These are phyloP conservation scores for Bombus picipes DNA, from an alignment of 1,140 invertebrate genomes.

Conservation along the genomic window DNA sequence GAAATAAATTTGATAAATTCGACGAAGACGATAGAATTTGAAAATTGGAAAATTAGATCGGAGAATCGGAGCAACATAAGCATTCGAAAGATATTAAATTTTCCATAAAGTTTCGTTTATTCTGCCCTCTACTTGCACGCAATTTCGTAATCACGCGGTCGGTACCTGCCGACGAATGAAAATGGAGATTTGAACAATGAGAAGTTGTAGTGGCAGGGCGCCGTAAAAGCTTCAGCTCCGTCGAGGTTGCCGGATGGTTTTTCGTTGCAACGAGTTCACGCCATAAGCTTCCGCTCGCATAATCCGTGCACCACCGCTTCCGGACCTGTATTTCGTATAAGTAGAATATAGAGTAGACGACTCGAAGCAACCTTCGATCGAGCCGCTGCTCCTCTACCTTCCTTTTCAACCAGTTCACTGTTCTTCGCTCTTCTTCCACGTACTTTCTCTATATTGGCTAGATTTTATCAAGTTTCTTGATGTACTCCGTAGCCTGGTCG, in stretches of 20 bases:
- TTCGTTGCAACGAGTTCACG: not conserved
- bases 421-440: not conserved
- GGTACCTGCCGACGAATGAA: not conserved
- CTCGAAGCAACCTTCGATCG: too few species aligned
- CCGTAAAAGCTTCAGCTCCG: not conserved
- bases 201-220: not conserved
- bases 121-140: too few species aligned
- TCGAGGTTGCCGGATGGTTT: not conserved
- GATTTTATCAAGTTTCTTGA: not conserved
- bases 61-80: too few species aligned
- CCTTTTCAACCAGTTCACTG: not conserved
- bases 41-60: too few species aligned
- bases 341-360: not conserved
- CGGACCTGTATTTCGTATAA: not conserved
- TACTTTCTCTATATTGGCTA: not conserved
- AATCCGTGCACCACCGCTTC: not conserved
- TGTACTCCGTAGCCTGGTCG: not conserved
- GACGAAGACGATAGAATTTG: too few species aligned
- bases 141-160: too few species aligned
- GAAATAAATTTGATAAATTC: too few species aligned
- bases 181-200: not conserved
- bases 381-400: not conserved
- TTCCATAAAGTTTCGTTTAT: too few species aligned
- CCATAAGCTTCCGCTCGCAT: not conserved
- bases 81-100: too few species aligned